Evolutionary conservation across 2,113 vertebrate species (phyloP), one percentile per base, ranked within the genome.

Genomic region (Symphodus melops): DNA sequence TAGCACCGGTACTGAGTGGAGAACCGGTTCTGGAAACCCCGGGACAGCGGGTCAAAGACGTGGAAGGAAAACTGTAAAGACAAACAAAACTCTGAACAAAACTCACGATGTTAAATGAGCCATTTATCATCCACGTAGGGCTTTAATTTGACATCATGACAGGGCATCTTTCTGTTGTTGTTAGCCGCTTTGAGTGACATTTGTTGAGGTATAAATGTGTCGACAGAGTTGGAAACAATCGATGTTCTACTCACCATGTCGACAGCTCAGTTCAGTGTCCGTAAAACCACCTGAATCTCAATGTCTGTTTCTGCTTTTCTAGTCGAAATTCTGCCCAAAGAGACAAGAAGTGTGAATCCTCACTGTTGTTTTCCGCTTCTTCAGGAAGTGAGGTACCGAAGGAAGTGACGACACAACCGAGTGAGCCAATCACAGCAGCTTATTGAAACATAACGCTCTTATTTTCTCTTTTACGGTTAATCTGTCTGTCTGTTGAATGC

Each of bases 1-100:
- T 98, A 99, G 91, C 98, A 99, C 20, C 98, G 97, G 82, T 98
- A 99, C 74, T 99, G 98, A 0, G 98, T 99, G 19, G 97, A 98
- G 92, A 99, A 99, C 37, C 98, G 98, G 88, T 96, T 99, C 94
- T 96, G 97, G 93, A 99, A 98, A 21, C 96, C 97, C 57, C 97
- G 95, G 5, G 95, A 93, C 67, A 99, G 95, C 1, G 96, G 96
- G 84, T 99, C 98, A 10, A 98, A 99, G 85, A 98, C 97, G 52
- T 98, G 97, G 71, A 99, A 98, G 1, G 98, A 97, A 89, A 99
- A 99, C 98, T 99, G 72, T 3, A 72, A 52, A 9, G 73, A 9
- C 46, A 56, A 33, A 61, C 71, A 54, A 8, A 68, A n/a, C 28
- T 10, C 16, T 16, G 25, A 33, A 6, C 28, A 1, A 25, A 25